Percentiles rank a stretch among this genome's conserved stretches.
These are phyloP conservation scores for Gorsachius magnificus DNA, from an alignment of 2,797 vertebrate genomes.

Conservation along the genomic window DNA sequence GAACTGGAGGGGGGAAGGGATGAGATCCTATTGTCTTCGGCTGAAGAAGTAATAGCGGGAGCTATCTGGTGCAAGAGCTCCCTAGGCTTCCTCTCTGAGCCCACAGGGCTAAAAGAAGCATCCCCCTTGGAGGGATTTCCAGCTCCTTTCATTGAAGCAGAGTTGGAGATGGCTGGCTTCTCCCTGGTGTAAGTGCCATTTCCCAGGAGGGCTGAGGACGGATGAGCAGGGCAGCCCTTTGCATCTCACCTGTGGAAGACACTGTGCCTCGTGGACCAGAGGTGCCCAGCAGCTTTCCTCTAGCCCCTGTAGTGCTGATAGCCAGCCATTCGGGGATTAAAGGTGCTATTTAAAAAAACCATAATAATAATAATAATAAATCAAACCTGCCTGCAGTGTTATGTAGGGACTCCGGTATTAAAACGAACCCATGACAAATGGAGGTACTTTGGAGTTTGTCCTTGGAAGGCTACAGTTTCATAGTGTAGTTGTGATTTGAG, in stretches of 20 bases:
- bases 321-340: not conserved
- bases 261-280: not conserved
- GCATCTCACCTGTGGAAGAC: not conserved
- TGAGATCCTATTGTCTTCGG: not conserved
- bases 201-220: not conserved
- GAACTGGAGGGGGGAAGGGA: too few relatives aligned
- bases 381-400: not conserved
- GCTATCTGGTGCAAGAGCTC: not conserved
- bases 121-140: not conserved
- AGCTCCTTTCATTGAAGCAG: not conserved
- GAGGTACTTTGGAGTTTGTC: not conserved
- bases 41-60: not conserved
- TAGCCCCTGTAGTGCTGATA: not conserved
- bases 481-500: not conserved
- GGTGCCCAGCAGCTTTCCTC: not conserved
- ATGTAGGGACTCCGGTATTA: not conserved
- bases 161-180: not conserved
- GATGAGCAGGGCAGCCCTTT: not conserved
- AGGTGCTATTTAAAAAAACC: not conserved
- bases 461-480: not conserved
- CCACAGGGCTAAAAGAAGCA: not conserved
- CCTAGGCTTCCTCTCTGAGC: not conserved
- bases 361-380: not conserved
- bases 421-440: not conserved
- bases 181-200: not conserved